Evolutionary conservation across 2,797 vertebrate genomes (phyloP).

Genomic region (Lepus oiostolus): DNA sequence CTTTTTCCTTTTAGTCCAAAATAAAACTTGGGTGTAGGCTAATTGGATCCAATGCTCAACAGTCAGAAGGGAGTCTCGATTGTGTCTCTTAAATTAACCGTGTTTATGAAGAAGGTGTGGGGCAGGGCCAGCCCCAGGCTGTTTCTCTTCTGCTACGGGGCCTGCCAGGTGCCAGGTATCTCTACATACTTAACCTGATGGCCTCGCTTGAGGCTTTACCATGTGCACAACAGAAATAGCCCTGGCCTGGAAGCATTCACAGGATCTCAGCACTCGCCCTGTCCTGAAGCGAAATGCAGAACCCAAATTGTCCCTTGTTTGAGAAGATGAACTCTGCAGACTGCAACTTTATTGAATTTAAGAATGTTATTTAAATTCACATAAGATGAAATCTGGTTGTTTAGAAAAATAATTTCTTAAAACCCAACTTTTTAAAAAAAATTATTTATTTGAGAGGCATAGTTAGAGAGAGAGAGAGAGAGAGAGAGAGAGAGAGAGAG

Average conservation of each 20-base stretch:
- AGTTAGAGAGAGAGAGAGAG: too few relatives aligned
- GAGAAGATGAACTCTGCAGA: neutral
- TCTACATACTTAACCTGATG: neutral
- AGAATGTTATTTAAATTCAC: neutral
- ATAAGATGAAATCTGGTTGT: neutral
- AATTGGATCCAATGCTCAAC: neutral
- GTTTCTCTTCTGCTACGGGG: neutral
- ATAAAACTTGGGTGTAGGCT: neutral
- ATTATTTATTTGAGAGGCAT: too few relatives aligned
- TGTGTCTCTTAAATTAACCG: neutral
- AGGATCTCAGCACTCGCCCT: neutral
- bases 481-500: too few relatives aligned
- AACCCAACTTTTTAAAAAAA: neutral
- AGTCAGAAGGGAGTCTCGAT: neutral
- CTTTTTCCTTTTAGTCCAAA: constrained; percentile 16
- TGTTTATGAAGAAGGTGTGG: neutral
- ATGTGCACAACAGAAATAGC: neutral
- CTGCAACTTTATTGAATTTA: neutral
- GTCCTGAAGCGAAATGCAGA: neutral
- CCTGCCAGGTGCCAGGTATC: accelerated
- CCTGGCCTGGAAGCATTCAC: neutral
- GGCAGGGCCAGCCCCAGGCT: neutral
- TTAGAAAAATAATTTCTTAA: neutral
- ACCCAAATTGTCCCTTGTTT: neutral
- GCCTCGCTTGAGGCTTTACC: neutral